These are phyloP conservation scores for Brevimyrus niger DNA, from an alignment of 2,113 vertebrate species.

Conservation along the genomic window DNA sequence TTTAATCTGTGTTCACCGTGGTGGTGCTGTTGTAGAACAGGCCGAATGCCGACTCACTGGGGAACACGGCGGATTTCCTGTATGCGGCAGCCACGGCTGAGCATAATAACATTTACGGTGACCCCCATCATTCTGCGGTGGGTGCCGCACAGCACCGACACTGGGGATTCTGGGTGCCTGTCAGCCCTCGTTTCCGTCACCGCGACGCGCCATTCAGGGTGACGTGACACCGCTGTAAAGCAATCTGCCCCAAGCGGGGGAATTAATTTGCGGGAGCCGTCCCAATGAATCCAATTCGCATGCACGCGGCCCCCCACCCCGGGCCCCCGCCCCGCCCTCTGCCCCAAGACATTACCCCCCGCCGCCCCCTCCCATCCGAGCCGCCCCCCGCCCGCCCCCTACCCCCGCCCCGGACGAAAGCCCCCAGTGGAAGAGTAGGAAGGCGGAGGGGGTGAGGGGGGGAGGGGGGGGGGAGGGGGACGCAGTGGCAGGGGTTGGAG, in stretches of 20 bases:
- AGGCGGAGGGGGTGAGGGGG: too few species aligned
- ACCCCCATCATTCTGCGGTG: slow-evolving; percentile 71
- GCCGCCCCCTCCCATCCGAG: too few species aligned
- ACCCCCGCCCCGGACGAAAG: too few species aligned
- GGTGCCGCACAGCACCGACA: slow-evolving; percentile 71
- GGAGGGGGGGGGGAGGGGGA: too few species aligned
- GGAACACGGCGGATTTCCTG: slow-evolving; percentile 44
- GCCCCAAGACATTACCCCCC: slow-evolving; percentile 4
- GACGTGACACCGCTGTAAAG: slow-evolving; percentile 90
- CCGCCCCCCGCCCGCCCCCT: neutral
- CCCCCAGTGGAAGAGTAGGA: too few species aligned
- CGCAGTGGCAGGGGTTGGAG: too few species aligned
- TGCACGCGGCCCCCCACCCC: slow-evolving; percentile 61
- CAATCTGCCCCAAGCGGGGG: slow-evolving; percentile 90
- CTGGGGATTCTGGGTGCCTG: slow-evolving; percentile 73
- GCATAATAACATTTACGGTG: slow-evolving; percentile 89
- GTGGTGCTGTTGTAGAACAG: neutral
- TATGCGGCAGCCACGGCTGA: slow-evolving; percentile 76
- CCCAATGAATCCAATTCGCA: slow-evolving; percentile 88
- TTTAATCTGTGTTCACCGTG: neutral
- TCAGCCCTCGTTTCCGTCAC: slow-evolving; percentile 90
- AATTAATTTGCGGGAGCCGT: slow-evolving; percentile 96
- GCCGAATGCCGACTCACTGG: neutral
- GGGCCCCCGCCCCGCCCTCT: neutral
- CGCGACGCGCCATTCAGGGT: slow-evolving; percentile 79